Percentiles rank a stretch among this genome's conserved stretches.
Evolutionary conservation across 2,113 vertebrate genomes (phyloP).

Genomic region (Salvelinus fontinalis): DNA sequence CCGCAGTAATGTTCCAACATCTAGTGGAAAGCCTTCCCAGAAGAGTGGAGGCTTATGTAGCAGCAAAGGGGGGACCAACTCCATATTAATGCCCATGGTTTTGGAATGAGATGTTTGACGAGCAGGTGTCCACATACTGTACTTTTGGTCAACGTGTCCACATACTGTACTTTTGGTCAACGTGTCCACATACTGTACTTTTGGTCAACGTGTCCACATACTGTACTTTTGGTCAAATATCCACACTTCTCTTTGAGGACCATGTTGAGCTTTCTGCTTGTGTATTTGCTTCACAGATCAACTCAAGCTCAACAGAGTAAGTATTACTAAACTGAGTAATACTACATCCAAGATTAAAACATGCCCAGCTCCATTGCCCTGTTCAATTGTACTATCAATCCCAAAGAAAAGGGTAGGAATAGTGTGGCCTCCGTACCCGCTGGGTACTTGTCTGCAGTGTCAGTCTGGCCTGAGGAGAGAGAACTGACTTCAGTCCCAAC

Average conservation of each 20-base stretch:
- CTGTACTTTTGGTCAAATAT: neutral
- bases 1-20: too few relatives aligned
- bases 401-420: neutral
- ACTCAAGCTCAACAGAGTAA: conserved; percentile 34
- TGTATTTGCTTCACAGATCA: conserved; percentile 35
- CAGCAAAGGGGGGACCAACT: too few relatives aligned
- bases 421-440: conserved; percentile 1
- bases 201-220: too few relatives aligned
- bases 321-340: conserved; percentile 16
- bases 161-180: too few relatives aligned
- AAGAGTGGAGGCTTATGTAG: too few relatives aligned
- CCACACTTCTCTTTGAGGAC: conserved; percentile 10
- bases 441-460: conserved; percentile 15
- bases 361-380: conserved; percentile 52
- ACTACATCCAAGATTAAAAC: neutral
- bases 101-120: too few relatives aligned
- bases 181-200: too few relatives aligned
- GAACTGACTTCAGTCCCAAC: conserved; percentile 17
- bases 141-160: too few relatives aligned
- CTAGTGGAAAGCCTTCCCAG: too few relatives aligned
- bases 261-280: conserved; percentile 33
- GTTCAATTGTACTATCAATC: conserved; percentile 7
- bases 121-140: too few relatives aligned
- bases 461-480: conserved; percentile 13
- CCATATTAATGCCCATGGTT: too few relatives aligned